Percentiles rank a stretch among this genome's conserved stretches.
Conservation (phyloP, 2,113 vertebrate genomes). For the Ancistrus triradiatus region DNA sequence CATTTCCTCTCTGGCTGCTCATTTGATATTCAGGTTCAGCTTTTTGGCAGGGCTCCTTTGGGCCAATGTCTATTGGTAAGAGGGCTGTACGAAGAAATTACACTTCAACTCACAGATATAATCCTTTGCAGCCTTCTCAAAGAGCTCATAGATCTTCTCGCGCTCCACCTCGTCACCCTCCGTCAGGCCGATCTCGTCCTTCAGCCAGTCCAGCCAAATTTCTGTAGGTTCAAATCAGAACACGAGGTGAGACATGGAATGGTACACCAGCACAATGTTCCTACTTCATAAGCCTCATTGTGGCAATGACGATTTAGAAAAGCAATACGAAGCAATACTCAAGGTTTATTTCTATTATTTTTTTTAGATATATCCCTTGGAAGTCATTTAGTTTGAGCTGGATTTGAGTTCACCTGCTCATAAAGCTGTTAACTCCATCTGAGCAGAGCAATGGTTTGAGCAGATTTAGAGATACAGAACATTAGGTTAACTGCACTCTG, state of each 20-base stretch:
- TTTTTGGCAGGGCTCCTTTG: no score
- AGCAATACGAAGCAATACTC: no score
- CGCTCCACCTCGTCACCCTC: constrained; percentile 73
- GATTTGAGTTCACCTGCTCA: neutral
- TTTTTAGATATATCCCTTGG: no score
- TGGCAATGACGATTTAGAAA: no score
- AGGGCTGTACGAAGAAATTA: no score
- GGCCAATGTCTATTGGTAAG: no score
- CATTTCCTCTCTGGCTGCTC: no score
- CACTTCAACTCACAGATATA: constrained; percentile 96
- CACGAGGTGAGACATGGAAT: neutral
- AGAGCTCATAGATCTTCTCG: constrained; percentile 87
- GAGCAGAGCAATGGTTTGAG: no score
- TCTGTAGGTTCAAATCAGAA: constrained; percentile 63
- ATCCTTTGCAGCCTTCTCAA: constrained; percentile 87
- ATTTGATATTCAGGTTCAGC: neutral
- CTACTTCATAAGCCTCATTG: no score
- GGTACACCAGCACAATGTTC: neutral
- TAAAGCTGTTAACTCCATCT: neutral
- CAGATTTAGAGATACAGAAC: neutral
- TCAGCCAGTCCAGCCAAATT: constrained; percentile 96
- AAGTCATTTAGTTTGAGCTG: no score
- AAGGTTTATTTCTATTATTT: no score
- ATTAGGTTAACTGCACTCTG: neutral
- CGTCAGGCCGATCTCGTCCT: constrained; percentile 87